Evolutionary conservation across 2,797 vertebrate genomes (phyloP).

Genomic region (Discoglossus pictus): DNA sequence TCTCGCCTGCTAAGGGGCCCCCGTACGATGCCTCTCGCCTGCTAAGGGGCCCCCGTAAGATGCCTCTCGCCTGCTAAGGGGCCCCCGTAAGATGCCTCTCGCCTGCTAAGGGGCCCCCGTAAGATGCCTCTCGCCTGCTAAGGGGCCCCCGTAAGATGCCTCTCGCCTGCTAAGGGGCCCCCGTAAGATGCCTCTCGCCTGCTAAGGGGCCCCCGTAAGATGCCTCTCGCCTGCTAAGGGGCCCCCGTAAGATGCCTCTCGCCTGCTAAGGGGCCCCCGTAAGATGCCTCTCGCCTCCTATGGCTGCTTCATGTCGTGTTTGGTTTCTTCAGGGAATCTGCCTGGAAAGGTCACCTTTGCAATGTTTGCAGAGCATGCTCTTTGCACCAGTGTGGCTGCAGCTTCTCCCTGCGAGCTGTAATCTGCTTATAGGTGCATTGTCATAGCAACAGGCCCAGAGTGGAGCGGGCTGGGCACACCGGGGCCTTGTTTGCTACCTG

Average conservation of each 20-base stretch:
- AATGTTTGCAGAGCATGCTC: conserved; percentile 28
- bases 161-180: too few relatives aligned
- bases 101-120: too few relatives aligned
- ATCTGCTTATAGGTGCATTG: conserved; percentile 64
- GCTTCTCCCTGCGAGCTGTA: conserved; percentile 55
- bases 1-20: too few relatives aligned
- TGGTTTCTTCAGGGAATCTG: conserved; percentile 22
- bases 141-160: too few relatives aligned
- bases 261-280: conserved; percentile 18
- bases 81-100: too few relatives aligned
- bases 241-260: background rate
- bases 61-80: too few relatives aligned
- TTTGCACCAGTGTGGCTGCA: conserved; percentile 43
- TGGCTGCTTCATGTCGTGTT: conserved; percentile 9
- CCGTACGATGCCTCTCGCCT: too few relatives aligned
- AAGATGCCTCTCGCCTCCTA: background rate
- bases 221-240: too few relatives aligned
- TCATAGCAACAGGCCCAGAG: conserved; percentile 74
- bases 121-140: too few relatives aligned
- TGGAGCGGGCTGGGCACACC: conserved; percentile 52
- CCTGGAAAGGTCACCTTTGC: conserved; percentile 54
- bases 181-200: too few relatives aligned
- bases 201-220: too few relatives aligned
- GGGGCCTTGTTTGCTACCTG: conserved; percentile 69
- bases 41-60: too few relatives aligned